phyloP scores from a whole-genome alignment of 2,113 vertebrate genomes.

The Antechinus flavipes region DNA sequence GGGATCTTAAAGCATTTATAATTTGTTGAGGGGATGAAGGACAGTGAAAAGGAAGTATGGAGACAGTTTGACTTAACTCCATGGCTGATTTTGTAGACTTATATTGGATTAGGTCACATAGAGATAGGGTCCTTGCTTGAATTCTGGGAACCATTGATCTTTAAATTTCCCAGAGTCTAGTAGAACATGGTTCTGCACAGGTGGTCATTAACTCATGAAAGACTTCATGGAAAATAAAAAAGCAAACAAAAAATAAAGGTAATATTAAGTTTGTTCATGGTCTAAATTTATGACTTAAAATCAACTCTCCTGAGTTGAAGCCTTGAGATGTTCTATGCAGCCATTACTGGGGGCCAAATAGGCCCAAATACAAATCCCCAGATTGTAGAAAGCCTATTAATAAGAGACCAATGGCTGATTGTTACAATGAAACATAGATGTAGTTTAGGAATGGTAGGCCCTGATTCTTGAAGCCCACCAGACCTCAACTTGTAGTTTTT shows the following conservation, averaged over 20 bases:
- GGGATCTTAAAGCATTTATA: neutral
- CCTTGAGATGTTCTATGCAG: too few relatives aligned
- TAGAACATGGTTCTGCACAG: neutral
- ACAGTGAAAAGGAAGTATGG: neutral
- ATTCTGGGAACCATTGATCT: neutral
- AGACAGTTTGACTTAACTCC: neutral
- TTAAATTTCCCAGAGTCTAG: neutral
- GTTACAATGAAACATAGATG: neutral
- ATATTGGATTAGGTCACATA: neutral
- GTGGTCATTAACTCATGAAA: neutral
- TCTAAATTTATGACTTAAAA: neutral
- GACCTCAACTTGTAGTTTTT: neutral
- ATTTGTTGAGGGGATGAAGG: neutral
- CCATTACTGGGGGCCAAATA: neutral
- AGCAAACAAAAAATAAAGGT: neutral
- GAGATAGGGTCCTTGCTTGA: neutral
- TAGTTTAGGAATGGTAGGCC: neutral
- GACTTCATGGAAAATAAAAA: neutral
- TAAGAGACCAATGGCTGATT: neutral
- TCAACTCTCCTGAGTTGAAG: neutral
- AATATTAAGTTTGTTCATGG: neutral
- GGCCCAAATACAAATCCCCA: neutral
- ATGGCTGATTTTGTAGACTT: neutral
- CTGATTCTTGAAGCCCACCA: neutral
- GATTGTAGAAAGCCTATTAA: neutral